Conservation (phyloP, 2,113 vertebrate genomes). For the Prinia subflava region DNA sequence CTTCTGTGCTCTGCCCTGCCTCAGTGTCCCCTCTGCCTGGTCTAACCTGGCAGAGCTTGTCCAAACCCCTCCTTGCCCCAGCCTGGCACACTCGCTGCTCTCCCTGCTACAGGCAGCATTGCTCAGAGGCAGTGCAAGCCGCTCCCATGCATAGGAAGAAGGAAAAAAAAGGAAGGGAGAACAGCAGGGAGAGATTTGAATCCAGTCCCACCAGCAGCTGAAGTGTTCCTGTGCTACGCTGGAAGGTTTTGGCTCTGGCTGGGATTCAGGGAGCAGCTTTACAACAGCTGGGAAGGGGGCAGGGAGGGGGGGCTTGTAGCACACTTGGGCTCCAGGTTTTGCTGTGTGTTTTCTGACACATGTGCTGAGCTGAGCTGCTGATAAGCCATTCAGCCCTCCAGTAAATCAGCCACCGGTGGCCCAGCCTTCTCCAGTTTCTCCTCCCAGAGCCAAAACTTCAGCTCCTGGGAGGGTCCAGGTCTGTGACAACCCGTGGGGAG, state of each 20-base stretch:
- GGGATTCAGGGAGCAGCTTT: conserved; percentile 54
- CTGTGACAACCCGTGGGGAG: accelerated
- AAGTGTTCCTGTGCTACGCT: conserved; percentile 38
- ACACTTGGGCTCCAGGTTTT: neutral
- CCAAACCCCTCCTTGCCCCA: neutral
- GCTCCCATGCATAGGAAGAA: neutral
- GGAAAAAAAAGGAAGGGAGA: neutral
- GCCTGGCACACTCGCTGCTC: accelerated
- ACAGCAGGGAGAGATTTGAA: conserved; percentile 48
- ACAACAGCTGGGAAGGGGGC: conserved; percentile 63
- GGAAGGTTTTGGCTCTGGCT: conserved; percentile 61
- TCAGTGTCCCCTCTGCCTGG: neutral
- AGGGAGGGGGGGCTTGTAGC: neutral
- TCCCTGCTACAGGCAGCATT: accelerated
- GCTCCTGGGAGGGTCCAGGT: neutral
- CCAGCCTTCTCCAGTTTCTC: neutral
- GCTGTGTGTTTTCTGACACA: conserved; percentile 40
- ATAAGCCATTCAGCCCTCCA: conserved; percentile 28
- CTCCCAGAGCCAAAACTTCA: neutral
- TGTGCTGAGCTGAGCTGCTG: conserved; percentile 34
- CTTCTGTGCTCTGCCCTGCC: neutral
- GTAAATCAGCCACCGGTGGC: neutral
- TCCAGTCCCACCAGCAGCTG: conserved; percentile 61
- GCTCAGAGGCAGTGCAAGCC: neutral
- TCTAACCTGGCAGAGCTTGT: neutral